Percentiles rank a stretch among this genome's conserved stretches.
Evolutionary conservation across 2,888 invertebrate genomes (phyloP).

Genomic region (Atethmia centrago): DNA sequence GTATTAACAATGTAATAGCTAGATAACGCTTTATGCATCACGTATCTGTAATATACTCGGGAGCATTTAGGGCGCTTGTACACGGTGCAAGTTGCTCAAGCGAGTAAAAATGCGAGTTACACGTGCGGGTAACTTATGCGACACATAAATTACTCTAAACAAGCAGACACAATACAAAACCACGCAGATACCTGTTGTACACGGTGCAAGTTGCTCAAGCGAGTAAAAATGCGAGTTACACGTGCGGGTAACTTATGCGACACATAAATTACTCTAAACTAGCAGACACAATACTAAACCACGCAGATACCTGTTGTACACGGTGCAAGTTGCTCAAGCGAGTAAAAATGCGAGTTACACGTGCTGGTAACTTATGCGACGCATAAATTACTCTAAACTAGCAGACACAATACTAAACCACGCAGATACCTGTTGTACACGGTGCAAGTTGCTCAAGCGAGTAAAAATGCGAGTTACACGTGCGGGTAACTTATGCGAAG

Average conservation of each 20-base stretch:
- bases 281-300: not conserved
- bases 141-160: not conserved
- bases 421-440: too few species aligned
- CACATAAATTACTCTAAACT: not conserved
- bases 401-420: not conserved
- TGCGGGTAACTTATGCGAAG: not conserved
- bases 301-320: too few species aligned
- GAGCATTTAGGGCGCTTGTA: not conserved
- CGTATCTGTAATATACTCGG: not conserved
- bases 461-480: not conserved
- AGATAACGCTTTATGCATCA: not conserved
- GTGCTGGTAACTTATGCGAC: not conserved
- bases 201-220: too few species aligned
- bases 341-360: not conserved
- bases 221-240: not conserved
- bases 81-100: not conserved
- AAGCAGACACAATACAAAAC: not conserved
- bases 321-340: too few species aligned
- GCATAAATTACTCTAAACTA: not conserved
- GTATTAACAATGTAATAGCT: not conserved
- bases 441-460: too few species aligned
- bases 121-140: not conserved
- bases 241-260: not conserved
- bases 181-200: too few species aligned
- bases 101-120: not conserved